Conservation (phyloP, 2,888 invertebrate species). For the Anorthoa munda region DNA sequence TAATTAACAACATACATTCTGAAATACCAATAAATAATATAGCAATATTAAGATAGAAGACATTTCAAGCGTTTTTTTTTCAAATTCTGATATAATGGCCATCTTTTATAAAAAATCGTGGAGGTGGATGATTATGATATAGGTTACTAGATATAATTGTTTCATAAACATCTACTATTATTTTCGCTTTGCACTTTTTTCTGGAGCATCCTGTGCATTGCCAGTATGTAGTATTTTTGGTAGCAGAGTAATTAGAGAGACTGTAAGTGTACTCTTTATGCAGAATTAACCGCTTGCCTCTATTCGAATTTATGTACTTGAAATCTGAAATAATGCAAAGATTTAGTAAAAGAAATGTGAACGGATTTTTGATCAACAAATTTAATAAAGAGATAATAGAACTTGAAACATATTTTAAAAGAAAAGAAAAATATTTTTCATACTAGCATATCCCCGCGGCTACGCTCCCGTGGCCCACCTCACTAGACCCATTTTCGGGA, state of each 20-base stretch:
- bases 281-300: constrained; percentile 11
- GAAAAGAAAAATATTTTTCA: no score
- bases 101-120: neutral
- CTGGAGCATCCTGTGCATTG: constrained; percentile 1
- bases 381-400: no score
- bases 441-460: no score
- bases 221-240: constrained; percentile 11
- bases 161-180: constrained; percentile 1
- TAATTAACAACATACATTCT: no score
- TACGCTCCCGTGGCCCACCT: no score
- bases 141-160: neutral
- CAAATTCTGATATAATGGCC: neutral
- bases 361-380: neutral
- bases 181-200: constrained; percentile 29
- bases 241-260: neutral
- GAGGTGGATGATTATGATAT: constrained; percentile 25
- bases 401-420: no score
- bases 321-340: constrained; percentile 11
- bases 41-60: neutral
- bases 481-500: no score
- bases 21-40: neutral
- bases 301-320: constrained; percentile 12
- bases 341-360: no score
- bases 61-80: neutral
- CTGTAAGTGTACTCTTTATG: neutral